Evolutionary conservation across 1,140 invertebrate genomes (phyloP).

Genomic region (Tetraneura akinire): DNA sequence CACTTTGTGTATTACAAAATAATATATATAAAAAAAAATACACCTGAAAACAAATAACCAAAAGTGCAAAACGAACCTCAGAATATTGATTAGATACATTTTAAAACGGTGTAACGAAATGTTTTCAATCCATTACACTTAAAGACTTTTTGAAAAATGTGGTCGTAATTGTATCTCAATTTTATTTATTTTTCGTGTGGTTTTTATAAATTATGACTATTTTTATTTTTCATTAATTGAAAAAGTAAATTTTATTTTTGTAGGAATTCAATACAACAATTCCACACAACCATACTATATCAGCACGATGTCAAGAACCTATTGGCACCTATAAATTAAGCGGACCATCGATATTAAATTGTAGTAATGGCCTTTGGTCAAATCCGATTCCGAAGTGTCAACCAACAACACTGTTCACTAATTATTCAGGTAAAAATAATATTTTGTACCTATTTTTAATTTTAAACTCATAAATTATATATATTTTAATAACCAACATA

Average conservation of each 20-base stretch:
- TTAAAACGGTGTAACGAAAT: too few relatives aligned
- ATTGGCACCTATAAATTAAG: conserved; percentile 77
- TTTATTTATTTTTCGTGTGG: too few relatives aligned
- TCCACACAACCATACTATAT: conserved; percentile 36
- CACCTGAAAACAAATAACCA: neutral
- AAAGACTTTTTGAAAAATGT: too few relatives aligned
- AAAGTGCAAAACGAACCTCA: neutral
- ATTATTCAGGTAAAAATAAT: conserved; percentile 79
- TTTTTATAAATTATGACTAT: too few relatives aligned
- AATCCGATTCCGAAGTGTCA: conserved; percentile 74
- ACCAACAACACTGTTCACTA: conserved; percentile 77
- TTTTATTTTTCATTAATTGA: too few relatives aligned
- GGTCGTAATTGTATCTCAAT: too few relatives aligned
- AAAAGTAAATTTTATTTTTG: neutral
- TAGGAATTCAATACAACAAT: conserved; percentile 41
- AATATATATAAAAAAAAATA: neutral
- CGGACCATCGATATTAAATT: conserved; percentile 68
- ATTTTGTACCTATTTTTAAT: too few relatives aligned
- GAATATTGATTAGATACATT: too few relatives aligned
- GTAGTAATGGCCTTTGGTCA: conserved; percentile 78
- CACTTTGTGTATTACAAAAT: neutral
- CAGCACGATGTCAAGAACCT: conserved; percentile 42
- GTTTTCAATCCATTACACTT: too few relatives aligned
- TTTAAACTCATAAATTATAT: too few relatives aligned
- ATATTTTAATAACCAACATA: too few relatives aligned